Evolutionary conservation across 2,797 vertebrate genomes (phyloP), one percentile per base, ranked within the genome.

Genomic region (Oreortyx pictus): DNA sequence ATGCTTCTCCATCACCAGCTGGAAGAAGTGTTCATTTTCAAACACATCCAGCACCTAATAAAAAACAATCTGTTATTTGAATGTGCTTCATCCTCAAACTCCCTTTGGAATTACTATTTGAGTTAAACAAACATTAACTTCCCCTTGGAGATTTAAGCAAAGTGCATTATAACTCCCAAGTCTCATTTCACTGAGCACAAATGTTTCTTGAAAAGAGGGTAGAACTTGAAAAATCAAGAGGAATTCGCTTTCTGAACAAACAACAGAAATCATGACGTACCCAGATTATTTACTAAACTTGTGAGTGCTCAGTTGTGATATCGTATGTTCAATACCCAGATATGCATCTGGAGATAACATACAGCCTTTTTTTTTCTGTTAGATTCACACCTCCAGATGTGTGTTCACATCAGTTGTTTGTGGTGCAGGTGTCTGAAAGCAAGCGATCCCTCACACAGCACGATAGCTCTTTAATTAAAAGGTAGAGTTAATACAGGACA

Each of bases 1-100:
- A 4, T 99, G 99, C 93, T 99, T 99, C 96, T 99, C 99, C 99
- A 99, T 99, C 86, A 99, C 99, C 91, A 99, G 98, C 88, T 99
- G 99, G 95, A 99, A 99, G 95, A 98, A 99, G 20, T 70, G 95
- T 19, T 98, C 98, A 82, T 99, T 99, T 96, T 99, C 99, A 97
- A 99, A 99, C 22, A 99, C 97, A 88, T 98, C 98, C 92, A 99
- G 88, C 59, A 99, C 97, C 99, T 99, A 70, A 70, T 41, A 86
- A 75, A 88, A 78, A 93, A 80, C 81, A 61, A 70, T 18, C 7
- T 62, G 18, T 29, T 15, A 41, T 13, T 62, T 31, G 4, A 90
- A 49, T 5, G 56, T 49, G 39, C 41, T 88, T 80, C 35, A 75
- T 62, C 33, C 44, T 75, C 57, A 88, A 60, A 82, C 6, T 35